Evolutionary conservation across 2,113 vertebrate species (phyloP).

Genomic region (Oophaga pumilio): DNA sequence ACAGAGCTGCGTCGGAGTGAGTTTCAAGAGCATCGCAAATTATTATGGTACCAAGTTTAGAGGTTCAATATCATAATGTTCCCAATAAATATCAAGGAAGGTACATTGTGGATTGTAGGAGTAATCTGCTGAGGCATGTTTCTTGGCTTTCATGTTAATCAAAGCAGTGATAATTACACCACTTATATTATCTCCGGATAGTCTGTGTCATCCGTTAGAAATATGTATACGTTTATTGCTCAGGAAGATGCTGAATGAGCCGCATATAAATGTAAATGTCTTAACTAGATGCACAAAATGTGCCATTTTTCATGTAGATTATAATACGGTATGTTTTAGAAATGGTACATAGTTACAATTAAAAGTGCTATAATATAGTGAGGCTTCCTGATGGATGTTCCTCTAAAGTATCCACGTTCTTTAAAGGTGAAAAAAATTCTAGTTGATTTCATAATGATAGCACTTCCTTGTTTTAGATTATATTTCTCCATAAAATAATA

Average conservation of each 20-base stretch:
- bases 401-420: neutral
- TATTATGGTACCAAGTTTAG: slow-evolving; percentile 42
- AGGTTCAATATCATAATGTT: slow-evolving; percentile 52
- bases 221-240: slow-evolving; percentile 57
- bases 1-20: slow-evolving; percentile 35
- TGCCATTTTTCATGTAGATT: slow-evolving; percentile 46
- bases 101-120: slow-evolving; percentile 53
- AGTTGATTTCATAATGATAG: neutral
- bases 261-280: slow-evolving; percentile 54
- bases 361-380: slow-evolving; percentile 39
- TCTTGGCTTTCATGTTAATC: slow-evolving; percentile 55
- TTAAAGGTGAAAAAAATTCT: neutral
- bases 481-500: neutral
- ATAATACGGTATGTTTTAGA: slow-evolving; percentile 41
- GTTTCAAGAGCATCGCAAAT: slow-evolving; percentile 50
- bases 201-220: slow-evolving; percentile 51
- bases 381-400: slow-evolving; percentile 29
- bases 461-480: neutral
- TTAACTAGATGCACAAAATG: slow-evolving; percentile 50
- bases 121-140: slow-evolving; percentile 53
- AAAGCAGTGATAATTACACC: slow-evolving; percentile 53
- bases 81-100: slow-evolving; percentile 53
- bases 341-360: slow-evolving; percentile 48
- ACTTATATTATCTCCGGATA: slow-evolving; percentile 56
- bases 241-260: slow-evolving; percentile 39